Base-by-base conservation (phyloP, 2,113 vertebrate genomes). In the Sinocyclocheilus maitianheensis region DNA sequence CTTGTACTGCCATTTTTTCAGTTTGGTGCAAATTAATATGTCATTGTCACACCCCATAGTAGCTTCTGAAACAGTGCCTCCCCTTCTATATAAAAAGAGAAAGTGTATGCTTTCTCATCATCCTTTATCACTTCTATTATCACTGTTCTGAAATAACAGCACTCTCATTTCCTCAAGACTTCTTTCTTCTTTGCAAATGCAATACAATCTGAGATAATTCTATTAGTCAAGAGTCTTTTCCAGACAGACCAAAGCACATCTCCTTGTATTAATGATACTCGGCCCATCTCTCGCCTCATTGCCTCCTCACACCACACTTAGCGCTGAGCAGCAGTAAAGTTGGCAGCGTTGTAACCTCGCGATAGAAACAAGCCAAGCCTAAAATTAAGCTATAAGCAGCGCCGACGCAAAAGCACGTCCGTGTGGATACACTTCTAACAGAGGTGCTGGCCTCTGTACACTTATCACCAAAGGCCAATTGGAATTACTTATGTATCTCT, bases 361-460 rank as follows among this genome's bases (percentile, higher is more conserved):
- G 0, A 20, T 48, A 48, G 40, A 81, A 81, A 65, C 79, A 62
- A 46, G n/a, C n/a, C 60, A 30, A 48, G 79, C 60, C 79, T 65
- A 65, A 67, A 81, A 81, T 81, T 14, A 81, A 81, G 60, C 40
- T 81, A 81, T 81, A 81, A 81, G 79, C 79, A 65, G 60, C 11
- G 24, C 22, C 8, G 37, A 18, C 13, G 20, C n/a, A 40, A 62
- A 79, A 62, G 18, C 34, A 72, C 4, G 18, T 72, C 69, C 18
- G 18, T 74, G 71, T 43, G 58, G 34, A 80, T 43, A 22, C 10
- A 46, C 7, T 26, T 43, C 37, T 43, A 40, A 65, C 37, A 46
- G 40, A 65, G 14, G 24, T 40, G n/a, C 72, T 24, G 72, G 12
- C 43, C 13, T 24, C 60, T 65, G 79, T 65, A 65, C 40, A 58